Evolutionary conservation across 2,888 invertebrate genomes (phyloP).

Genomic region (Gonocerus acuteangulatus): DNA sequence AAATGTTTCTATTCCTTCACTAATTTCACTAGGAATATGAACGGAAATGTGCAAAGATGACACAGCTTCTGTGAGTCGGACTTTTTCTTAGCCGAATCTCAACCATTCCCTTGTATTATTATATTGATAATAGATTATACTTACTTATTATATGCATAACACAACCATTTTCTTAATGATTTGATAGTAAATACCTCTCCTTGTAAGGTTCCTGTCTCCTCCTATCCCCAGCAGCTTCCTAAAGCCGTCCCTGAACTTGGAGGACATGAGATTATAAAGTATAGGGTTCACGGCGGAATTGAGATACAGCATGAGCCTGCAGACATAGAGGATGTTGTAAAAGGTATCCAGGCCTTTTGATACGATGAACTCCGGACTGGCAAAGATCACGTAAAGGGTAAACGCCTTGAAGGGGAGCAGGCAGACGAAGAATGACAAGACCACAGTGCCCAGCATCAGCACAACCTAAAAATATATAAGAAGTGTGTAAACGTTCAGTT

Average conservation of each 20-base stretch:
- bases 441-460: slow-evolving; percentile 81
- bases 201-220: slow-evolving; percentile 50
- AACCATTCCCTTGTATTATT: too few species aligned
- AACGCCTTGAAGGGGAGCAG: slow-evolving; percentile 81
- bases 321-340: slow-evolving; percentile 74
- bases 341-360: slow-evolving; percentile 68
- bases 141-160: too few species aligned
- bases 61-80: too few species aligned
- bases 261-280: slow-evolving; percentile 85
- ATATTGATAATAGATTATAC: too few species aligned
- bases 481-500: background rate
- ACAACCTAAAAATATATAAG: slow-evolving; percentile 49
- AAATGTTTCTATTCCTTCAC: too few species aligned
- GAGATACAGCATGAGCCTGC: slow-evolving; percentile 76
- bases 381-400: slow-evolving; percentile 72
- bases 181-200: slow-evolving; percentile 45
- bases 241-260: slow-evolving; percentile 78
- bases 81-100: too few species aligned
- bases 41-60: too few species aligned
- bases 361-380: slow-evolving; percentile 59
- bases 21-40: too few species aligned
- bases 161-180: too few species aligned
- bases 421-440: slow-evolving; percentile 83
- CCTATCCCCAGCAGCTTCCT: slow-evolving; percentile 44
- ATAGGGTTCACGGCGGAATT: slow-evolving; percentile 88